Percentiles rank a stretch among this genome's conserved stretches.
Evolutionary conservation across 2,888 invertebrate genomes (phyloP).

Genomic region (Neoascia interrupta): DNA sequence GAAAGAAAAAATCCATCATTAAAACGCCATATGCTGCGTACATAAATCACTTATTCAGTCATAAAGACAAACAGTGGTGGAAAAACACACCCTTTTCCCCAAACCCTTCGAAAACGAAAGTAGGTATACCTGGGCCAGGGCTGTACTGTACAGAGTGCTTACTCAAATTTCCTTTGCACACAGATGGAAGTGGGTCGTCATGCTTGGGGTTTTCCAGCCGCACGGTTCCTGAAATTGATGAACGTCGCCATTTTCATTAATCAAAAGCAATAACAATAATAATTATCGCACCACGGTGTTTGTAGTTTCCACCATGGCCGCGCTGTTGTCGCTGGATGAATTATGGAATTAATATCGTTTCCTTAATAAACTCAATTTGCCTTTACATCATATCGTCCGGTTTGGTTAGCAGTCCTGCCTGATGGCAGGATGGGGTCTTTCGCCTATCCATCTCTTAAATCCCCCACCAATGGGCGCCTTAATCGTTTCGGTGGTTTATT

Average conservation of each 20-base stretch:
- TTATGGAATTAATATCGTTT: slow-evolving; percentile 59
- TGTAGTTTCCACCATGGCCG: slow-evolving; percentile 32
- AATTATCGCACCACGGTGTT: slow-evolving; percentile 54
- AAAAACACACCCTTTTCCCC: slow-evolving; percentile 10
- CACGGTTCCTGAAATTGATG: slow-evolving; percentile 49
- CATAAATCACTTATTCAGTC: slow-evolving; percentile 62
- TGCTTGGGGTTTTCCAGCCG: slow-evolving; percentile 5
- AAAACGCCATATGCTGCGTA: slow-evolving; percentile 54
- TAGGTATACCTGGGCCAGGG: background rate
- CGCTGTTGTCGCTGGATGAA: slow-evolving; percentile 21
- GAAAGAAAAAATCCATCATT: slow-evolving; percentile 31
- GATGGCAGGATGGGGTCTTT: too few relatives aligned
- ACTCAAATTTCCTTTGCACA: slow-evolving; percentile 22
- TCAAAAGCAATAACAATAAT: slow-evolving; percentile 61
- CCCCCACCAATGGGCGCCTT: background rate
- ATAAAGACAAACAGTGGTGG: slow-evolving; percentile 29
- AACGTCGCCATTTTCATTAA: slow-evolving; percentile 58
- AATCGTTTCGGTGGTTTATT: slow-evolving; percentile 38
- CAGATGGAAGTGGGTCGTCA: slow-evolving; percentile 23
- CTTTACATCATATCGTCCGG: slow-evolving; percentile 28
- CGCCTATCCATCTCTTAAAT: background rate
- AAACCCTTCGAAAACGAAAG: too few relatives aligned
- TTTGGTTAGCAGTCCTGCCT: too few relatives aligned
- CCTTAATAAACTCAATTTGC: slow-evolving; percentile 51
- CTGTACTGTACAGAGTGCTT: background rate